Base-by-base conservation (phyloP, 2,797 vertebrate species). In the Smutsia temminckii region DNA sequence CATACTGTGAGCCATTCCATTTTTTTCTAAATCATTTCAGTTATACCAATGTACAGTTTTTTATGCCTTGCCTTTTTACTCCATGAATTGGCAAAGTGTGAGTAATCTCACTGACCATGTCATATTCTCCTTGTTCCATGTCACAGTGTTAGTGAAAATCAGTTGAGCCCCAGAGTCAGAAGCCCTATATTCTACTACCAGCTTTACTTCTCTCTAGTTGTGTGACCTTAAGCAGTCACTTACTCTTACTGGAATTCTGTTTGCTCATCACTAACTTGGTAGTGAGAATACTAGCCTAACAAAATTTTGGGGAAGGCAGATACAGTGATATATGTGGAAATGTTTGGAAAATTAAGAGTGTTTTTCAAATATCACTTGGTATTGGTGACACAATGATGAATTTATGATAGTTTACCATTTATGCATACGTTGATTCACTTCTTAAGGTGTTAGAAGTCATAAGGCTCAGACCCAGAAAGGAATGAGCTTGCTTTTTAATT, bases 401-500 rank as follows among this genome's bases (percentile, higher is more conserved):
- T 94, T 68, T 77, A 37, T 37, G 59, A 49, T 80, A 27, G 40
- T 89, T 92, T 75, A 83, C 17, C 49, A 59, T 75, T 83, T 89
- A 37, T 72, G 59, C 13, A 34, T 85, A 84, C 20, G n/a, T 53
- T 42, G 17, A 1, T 68, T 86, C 12, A 61, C 86, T 90, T 94
- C 49, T 90, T 89, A 79, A 83, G 64, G 23, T 71, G 71, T 46
- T 37, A 51, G 16, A 95, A 71, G 27, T 79, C 46, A 29, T 49
- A 16, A 85, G n/a, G 16, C 46, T 51, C 20, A 89, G 34, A 93
- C 66, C 12, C 37, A 79, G 18, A 83, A 94, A 81, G 59, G 23
- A 72, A 57, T 68, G 69, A 77, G 13, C 11, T 84, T 96, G 32
- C 10, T 92, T 96, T 80, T 88, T 74, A 93, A 85, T 89, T 87